Base-by-base conservation (phyloP, 2,797 vertebrate genomes). In the Peromyscus melanophrys region DNA sequence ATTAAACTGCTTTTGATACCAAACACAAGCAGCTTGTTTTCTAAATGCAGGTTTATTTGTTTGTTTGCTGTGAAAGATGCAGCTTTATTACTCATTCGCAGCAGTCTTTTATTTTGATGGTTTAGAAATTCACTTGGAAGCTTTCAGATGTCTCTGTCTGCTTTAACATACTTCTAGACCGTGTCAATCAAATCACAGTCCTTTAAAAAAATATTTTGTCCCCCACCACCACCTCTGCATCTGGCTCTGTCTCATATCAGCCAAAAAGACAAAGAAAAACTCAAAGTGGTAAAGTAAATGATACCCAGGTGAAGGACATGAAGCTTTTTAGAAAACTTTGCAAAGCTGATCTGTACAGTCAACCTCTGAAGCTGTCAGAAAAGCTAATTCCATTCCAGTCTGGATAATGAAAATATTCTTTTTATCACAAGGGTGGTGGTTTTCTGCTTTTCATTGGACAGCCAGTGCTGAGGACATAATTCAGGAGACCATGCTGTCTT, bases 1-100 rank as follows among this genome's bases (percentile, higher is more conserved):
- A 94, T 80, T 89, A 91, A 92, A 89, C 27, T 67, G 76, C 85
- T 86, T 85, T 61, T 37, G 46, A 95, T 96, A 77, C 55, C 55
- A 77, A 96, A 96, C 78, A 61, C 88, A 80, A 96, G 55, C 46
- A 77, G 40, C 69, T 92, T 87, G 75, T 87, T 94, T 96, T 92
- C 67, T 92, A 92, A 96, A 92, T 61, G 95, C 80, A 63, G 46
- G 55, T 95, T 92, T 89, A 37, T 94, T 93, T 96, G 92, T 91
- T 93, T 92, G 75, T 93, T 94, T 96, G 92, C 65, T 96, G 91
- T 95, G 85, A 76, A 92, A 96, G 71, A 92, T 65, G n/a, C 0
- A 67, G 52, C 75, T 96, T 94, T 86, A 40, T 75, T 71, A 89
- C 65, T 95, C 59, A 25, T 69, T 46, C 57, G 21, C 23, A 78